Base-by-base conservation (phyloP, 2,797 vertebrate genomes). In the Poecilia picta region DNA sequence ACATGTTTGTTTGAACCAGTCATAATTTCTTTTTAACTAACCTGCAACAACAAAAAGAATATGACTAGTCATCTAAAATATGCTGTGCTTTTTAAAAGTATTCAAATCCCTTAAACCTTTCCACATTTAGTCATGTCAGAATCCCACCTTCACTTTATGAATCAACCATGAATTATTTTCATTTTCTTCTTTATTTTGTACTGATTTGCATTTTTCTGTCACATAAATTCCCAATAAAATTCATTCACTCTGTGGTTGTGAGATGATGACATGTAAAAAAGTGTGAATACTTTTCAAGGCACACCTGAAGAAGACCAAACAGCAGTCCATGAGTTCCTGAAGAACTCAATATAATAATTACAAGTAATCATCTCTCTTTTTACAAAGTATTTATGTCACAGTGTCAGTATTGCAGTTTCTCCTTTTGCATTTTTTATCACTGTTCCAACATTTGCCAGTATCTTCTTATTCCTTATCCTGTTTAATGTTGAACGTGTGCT, bases 401-500 rank as follows among this genome's bases (percentile, higher is more conserved):
- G 71, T 49, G 8, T 73, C 18, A 82, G 47, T 59, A 28, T 82
- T 79, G 25, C 68, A 0, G 12, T 80, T 31, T 74, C 64, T 74
- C 73, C 72, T 2, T 76, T 66, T 31, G 80, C 81, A 51, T 83
- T 85, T 83, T 51, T 75, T 55, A 64, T 8, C 6, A 0, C 3
- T 43, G 15, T 82, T 76, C 2, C 71, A 33, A 49, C 62, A 80
- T 77, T 31, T 59, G 74, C 46, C 31, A 13, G 75, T 53, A 68
- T 83, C 64, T 71, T 84, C 16, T n/a, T 33, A 51, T 83, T 80
- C 23, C 78, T 86, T 15, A 77, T 78, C 49, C 53, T 8, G 41
- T 82, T 85, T 76, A 57, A 82, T 79, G 78, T 80, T 68, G 59
- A 80, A 83, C 28, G 28, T 57, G 36, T 12, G 68, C 85, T 62